phyloP scores from a whole-genome alignment of 2,113 vertebrate species.

The Haemorhous mexicanus region DNA sequence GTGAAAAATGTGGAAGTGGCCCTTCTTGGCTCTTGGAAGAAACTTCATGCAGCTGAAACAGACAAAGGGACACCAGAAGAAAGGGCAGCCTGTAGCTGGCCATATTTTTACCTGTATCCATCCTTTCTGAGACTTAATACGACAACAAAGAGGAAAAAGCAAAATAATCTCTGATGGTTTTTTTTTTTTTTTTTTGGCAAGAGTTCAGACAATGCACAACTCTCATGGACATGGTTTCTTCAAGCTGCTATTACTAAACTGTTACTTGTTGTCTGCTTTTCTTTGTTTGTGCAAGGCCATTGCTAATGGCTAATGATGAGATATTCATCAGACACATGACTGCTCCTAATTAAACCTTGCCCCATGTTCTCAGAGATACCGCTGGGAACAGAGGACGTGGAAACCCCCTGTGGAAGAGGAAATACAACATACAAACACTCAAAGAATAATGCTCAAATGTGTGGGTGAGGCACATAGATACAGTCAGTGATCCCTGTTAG shows the following conservation, averaged over 20 bases:
- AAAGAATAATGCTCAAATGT: not conserved
- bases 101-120: not conserved
- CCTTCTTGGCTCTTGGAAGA: not conserved
- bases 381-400: constrained; percentile 21
- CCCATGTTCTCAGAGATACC: constrained; percentile 31
- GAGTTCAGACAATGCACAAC: not conserved
- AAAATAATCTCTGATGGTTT: not conserved
- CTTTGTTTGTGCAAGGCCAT: not conserved
- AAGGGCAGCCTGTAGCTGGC: not conserved
- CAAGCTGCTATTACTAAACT: constrained; percentile 1
- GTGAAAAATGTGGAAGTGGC: not conserved
- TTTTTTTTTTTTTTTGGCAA: not conserved
- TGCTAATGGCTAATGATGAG: constrained; percentile 43
- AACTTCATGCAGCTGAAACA: not conserved
- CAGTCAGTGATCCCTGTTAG: not conserved
- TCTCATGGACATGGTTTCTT: not conserved
- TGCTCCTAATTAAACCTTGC: constrained; percentile 59
- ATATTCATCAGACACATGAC: constrained; percentile 53
- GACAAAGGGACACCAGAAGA: not conserved
- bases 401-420: constrained; percentile 28
- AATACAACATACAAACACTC: not conserved
- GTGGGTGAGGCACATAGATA: not conserved
- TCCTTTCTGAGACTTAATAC: not conserved
- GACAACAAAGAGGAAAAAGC: not conserved
- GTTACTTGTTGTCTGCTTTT: not conserved